Evolutionary conservation across 2,888 invertebrate genomes (phyloP).

Genomic region (Chromoteleia sp.): DNA sequence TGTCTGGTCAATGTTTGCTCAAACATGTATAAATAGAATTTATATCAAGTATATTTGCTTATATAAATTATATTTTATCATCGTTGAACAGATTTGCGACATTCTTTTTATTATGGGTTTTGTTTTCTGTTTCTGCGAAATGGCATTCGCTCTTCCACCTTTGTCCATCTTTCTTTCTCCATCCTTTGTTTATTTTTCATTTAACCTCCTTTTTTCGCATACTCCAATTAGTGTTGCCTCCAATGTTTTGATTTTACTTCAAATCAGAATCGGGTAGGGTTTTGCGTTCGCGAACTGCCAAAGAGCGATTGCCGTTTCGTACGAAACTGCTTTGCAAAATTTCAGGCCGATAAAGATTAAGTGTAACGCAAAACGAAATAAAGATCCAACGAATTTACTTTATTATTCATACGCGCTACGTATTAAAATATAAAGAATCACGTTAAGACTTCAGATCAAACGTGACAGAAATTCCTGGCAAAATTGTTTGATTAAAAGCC

Average conservation of each 20-base stretch:
- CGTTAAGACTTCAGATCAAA: constrained; percentile 36
- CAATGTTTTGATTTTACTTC: no score
- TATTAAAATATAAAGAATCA: constrained; percentile 4
- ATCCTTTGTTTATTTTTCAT: background rate
- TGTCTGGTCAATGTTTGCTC: background rate
- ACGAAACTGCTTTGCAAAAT: constrained; percentile 32
- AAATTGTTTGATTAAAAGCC: no score
- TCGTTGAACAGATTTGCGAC: background rate
- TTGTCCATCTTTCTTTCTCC: no score
- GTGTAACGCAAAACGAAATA: constrained; percentile 19
- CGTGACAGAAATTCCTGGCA: constrained; percentile 26
- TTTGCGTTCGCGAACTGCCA: no score
- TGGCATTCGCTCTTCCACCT: background rate
- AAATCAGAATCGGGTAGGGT: no score
- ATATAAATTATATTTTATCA: constrained; percentile 4
- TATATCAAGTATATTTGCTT: no score
- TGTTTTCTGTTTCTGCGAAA: constrained; percentile 2
- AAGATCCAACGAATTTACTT: constrained; percentile 19
- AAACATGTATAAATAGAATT: background rate
- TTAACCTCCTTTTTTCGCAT: background rate
- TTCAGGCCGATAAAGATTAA: constrained; percentile 42
- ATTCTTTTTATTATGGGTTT: background rate
- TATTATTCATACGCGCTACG: constrained; percentile 25
- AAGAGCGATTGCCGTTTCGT: background rate
- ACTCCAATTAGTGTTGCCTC: no score